phyloP scores from a whole-genome alignment of 2,888 invertebrate species.

The Drosophila longiperda region DNA sequence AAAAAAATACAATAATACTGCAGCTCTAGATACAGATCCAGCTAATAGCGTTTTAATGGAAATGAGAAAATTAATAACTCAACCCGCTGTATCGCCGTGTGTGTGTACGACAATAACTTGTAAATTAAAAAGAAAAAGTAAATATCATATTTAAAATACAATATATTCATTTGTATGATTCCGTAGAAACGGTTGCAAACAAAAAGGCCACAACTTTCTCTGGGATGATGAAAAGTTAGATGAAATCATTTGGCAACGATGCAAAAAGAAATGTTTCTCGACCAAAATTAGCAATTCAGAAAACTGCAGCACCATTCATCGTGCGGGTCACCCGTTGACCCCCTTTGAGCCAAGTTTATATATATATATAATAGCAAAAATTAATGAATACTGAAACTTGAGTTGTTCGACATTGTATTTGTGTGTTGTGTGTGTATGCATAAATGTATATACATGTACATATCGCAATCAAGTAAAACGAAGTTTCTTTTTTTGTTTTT shows the following conservation, averaged over 20 bases:
- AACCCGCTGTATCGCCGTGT: slow-evolving; percentile 8
- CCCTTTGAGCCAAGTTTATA: background rate
- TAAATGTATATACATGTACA: background rate
- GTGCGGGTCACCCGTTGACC: background rate
- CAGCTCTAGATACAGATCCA: slow-evolving; percentile 8
- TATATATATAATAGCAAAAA: slow-evolving; percentile 18
- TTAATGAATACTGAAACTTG: slow-evolving; percentile 26
- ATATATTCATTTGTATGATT: no score
- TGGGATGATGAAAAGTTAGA: background rate
- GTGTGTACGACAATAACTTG: background rate
- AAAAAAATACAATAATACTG: slow-evolving; percentile 30
- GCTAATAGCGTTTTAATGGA: slow-evolving; percentile 47
- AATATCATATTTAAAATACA: no score
- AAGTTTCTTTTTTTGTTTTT: slow-evolving; percentile 10
- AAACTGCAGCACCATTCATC: background rate
- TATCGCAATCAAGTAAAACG: slow-evolving; percentile 9
- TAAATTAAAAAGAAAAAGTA: no score
- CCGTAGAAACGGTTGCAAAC: background rate
- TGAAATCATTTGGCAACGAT: background rate
- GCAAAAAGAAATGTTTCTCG: background rate
- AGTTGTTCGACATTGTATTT: background rate
- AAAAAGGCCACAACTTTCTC: background rate
- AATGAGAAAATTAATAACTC: slow-evolving; percentile 56
- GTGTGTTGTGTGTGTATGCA: background rate
- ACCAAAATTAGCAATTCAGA: background rate